Base-by-base conservation (phyloP, 2,888 invertebrate species). In the Hyposoter didymator region DNA sequence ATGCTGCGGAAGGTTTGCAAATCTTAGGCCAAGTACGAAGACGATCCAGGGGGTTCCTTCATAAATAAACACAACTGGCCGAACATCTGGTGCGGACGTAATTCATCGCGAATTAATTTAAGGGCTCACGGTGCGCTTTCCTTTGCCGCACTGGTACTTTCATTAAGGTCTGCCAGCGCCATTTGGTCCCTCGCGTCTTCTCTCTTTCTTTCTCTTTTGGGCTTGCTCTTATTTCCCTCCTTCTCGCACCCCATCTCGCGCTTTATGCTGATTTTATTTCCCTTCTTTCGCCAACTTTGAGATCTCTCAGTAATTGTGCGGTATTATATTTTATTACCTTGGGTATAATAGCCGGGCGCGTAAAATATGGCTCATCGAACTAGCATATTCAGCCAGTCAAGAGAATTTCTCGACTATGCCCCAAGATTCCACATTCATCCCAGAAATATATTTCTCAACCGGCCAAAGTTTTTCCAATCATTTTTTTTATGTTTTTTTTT, bases 41-140 rank as follows among this genome's bases (percentile, higher is more conserved):
- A 92, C 91, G 92, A 92, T 92, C 91, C 91, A 45, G 67, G 91
- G 91, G 91, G 73, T 93, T 92, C 91, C 91, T 93, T 92, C 93
- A 93, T 93, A 93, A 94, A 93, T 93, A 94, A 94, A 93, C 93
- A 93, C 93, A 93, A 93, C 93, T 94, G 91, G 92, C 91, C 90
- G 91, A 92, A 92, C 94, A 94, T 92, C 93, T 94, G 94, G 93
- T 90, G 93, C 92, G 90, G 93, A 92, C 94, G 93, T 94, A 93
- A 94, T 94, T 94, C 93, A 93, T 94, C 93, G 94, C 91, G 93
- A 94, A 94, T 94, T 94, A 94, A 94, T 94, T 94, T 94, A 93
- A 94, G 93, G 93, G 92, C 90, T 90, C 89, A 84, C 84, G 49
- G 82, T 84, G 47, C 82, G 66, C 80, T 82, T 88, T 89, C 88